Evolutionary conservation across 2,888 invertebrate species (phyloP).

Genomic region (Dolichopus griseipennis): DNA sequence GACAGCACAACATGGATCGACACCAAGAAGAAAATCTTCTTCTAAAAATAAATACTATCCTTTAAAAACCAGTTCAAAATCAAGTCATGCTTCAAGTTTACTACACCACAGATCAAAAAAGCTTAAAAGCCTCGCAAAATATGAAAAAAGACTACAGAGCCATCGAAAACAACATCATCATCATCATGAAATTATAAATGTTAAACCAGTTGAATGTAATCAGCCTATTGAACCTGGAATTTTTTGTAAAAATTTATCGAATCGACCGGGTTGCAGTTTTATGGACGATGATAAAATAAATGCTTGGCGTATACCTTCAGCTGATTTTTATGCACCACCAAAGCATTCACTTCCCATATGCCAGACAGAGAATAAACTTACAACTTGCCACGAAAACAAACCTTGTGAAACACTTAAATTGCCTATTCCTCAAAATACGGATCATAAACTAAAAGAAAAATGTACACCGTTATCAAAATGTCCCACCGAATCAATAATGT

Average conservation of each 20-base stretch:
- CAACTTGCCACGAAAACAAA: neutral
- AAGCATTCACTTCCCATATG: neutral
- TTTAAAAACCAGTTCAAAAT: neutral
- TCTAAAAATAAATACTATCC: neutral
- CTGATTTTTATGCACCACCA: neutral
- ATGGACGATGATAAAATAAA: neutral
- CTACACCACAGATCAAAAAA: neutral
- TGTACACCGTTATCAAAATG: neutral
- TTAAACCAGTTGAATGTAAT: neutral
- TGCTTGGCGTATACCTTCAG: conserved; percentile 10
- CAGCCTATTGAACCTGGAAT: neutral
- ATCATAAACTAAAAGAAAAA: neutral
- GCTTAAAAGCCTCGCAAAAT: neutral
- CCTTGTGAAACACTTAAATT: neutral
- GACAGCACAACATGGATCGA: neutral
- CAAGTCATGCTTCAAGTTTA: neutral
- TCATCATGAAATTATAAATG: neutral
- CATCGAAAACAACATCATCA: neutral
- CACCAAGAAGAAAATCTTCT: neutral
- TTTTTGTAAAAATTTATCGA: neutral
- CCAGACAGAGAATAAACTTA: neutral
- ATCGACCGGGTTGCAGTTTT: neutral
- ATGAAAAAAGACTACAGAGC: neutral
- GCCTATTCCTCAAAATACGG: neutral
- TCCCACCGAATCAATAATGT: neutral